Percentiles rank a stretch among this genome's conserved stretches.
Conservation (phyloP, 2,113 vertebrate species). For the Catharus bicknelli region DNA sequence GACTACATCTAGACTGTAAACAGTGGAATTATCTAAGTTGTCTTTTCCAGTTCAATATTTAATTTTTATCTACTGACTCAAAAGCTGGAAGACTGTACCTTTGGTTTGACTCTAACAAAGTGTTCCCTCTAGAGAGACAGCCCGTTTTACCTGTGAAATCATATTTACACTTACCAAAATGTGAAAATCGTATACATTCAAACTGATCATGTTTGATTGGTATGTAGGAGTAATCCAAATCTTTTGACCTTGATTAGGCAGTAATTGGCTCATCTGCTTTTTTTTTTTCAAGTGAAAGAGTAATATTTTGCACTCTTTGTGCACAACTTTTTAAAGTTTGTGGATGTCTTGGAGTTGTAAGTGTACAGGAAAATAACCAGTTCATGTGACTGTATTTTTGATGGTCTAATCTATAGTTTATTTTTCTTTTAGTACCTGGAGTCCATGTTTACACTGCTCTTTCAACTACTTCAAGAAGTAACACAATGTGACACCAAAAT, state of each 20-base stretch:
- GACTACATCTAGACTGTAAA: neutral
- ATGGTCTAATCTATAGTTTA: neutral
- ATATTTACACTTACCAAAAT: neutral
- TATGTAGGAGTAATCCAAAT: neutral
- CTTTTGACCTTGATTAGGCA: neutral
- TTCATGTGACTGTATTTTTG: neutral
- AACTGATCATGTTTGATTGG: neutral
- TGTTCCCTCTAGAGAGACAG: neutral
- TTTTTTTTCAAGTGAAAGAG: neutral
- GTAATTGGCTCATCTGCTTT: neutral
- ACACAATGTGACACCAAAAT: slow-evolving; percentile 98
- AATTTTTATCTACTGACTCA: neutral
- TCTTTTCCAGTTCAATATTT: neutral
- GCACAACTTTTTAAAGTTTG: neutral
- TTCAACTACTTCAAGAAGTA: slow-evolving; percentile 94
- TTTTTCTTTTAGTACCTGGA: slow-evolving; percentile 87
- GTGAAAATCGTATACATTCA: accelerated
- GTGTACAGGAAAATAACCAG: accelerated
- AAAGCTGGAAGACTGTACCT: neutral
- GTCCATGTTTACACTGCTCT: slow-evolving; percentile 92
- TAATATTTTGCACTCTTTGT: neutral
- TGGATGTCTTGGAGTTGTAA: neutral
- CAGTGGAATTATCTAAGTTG: neutral
- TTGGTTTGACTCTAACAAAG: neutral
- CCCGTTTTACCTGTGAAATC: neutral